These are phyloP conservation scores for Oriolus oriolus DNA, from an alignment of 2,113 vertebrate species.

Conservation along the genomic window DNA sequence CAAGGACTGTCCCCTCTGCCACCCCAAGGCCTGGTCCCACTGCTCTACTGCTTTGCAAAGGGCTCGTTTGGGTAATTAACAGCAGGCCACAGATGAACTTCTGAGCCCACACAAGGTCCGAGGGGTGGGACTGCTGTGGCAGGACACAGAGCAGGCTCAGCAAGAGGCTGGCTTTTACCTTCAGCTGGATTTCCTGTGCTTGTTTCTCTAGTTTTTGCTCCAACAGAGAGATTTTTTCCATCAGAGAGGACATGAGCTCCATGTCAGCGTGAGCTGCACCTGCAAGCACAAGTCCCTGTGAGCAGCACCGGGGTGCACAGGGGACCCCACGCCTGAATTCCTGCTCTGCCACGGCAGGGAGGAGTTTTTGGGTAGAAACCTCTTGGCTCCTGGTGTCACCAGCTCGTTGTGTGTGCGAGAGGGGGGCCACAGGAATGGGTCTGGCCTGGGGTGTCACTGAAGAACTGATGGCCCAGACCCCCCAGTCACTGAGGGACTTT, in stretches of 20 bases:
- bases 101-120: not conserved
- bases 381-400: not conserved
- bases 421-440: too few relatives aligned
- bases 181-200: conserved; percentile 70
- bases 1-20: not conserved
- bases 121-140: not conserved
- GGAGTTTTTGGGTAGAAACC: not conserved
- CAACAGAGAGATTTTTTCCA: conserved; percentile 72
- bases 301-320: not conserved
- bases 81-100: not conserved
- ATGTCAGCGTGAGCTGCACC: conserved; percentile 34
- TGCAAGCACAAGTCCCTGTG: conserved; percentile 19
- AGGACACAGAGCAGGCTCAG: not conserved
- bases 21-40: not conserved
- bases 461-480: not conserved
- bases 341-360: not conserved
- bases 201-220: conserved; percentile 77
- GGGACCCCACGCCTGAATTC: not conserved
- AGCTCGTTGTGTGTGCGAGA: fast-evolving
- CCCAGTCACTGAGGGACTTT: not conserved
- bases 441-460: not conserved
- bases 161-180: conserved; percentile 67
- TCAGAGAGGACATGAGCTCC: conserved; percentile 74
- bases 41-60: not conserved
- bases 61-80: not conserved